Percentiles rank a stretch among this genome's conserved stretches.
Evolutionary conservation across 2,113 vertebrate genomes (phyloP).

Genomic region (Onychostruthus taczanowskii): DNA sequence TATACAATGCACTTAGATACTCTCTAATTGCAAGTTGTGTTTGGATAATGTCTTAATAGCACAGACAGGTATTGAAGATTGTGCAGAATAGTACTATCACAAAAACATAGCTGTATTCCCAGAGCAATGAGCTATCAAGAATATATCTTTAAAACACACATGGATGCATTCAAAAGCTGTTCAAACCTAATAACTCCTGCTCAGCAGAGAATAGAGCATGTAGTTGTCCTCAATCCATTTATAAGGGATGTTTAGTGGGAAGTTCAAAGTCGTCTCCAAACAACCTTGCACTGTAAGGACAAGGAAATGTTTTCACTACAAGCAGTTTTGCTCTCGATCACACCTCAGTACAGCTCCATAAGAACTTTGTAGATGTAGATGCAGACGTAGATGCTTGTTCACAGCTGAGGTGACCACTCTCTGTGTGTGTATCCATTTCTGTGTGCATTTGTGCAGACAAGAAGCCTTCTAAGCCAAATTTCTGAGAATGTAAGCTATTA

Average conservation of each 20-base stretch:
- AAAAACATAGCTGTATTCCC: neutral
- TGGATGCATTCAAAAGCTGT: neutral
- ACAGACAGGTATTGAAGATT: neutral
- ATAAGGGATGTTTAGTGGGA: neutral
- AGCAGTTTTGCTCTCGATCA: neutral
- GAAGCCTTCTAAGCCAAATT: neutral
- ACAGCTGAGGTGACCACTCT: neutral
- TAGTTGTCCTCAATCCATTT: neutral
- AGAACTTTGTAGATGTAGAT: neutral
- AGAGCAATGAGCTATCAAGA: neutral
- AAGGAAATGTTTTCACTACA: neutral
- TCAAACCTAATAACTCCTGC: neutral
- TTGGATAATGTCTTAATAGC: neutral
- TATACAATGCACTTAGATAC: neutral
- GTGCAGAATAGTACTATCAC: neutral
- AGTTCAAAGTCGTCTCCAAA: neutral
- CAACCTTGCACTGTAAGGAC: neutral
- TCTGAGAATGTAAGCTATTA: neutral
- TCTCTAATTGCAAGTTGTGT: neutral
- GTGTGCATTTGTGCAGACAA: neutral
- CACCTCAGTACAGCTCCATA: neutral
- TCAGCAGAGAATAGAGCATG: neutral
- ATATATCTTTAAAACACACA: neutral
- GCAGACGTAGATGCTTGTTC: neutral
- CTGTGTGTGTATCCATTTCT: neutral